Evolutionary conservation across 2,888 invertebrate genomes (phyloP).

Genomic region (Scrobipalpa atriplicella): DNA sequence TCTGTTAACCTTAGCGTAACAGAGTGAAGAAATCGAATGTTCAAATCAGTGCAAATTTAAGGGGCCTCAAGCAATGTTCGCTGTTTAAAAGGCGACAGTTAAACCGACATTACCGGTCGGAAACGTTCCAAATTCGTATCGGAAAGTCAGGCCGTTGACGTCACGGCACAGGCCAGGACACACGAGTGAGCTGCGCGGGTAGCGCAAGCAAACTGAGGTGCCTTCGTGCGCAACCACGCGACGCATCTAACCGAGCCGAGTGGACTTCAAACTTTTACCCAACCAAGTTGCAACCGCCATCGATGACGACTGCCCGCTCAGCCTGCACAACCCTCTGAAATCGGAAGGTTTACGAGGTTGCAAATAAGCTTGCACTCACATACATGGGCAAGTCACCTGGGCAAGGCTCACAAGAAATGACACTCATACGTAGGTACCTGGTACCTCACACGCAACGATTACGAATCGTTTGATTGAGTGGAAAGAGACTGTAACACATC

Average conservation of each 20-base stretch:
- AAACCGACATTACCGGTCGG: conserved; percentile 73
- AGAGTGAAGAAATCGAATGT: conserved; percentile 71
- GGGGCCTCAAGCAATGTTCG: conserved; percentile 60
- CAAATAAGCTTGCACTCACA: conserved; percentile 71
- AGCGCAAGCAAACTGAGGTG: conserved; percentile 76
- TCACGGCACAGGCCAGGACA: conserved; percentile 46
- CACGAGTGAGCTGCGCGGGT: conserved; percentile 78
- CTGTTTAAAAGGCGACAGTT: conserved; percentile 70
- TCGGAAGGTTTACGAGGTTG: conserved; percentile 66
- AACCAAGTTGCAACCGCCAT: conserved; percentile 60
- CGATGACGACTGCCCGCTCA: conserved; percentile 28
- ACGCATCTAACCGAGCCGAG: conserved; percentile 62
- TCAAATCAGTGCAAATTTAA: conserved; percentile 73
- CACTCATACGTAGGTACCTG: conserved; percentile 50
- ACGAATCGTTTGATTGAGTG: conserved; percentile 53
- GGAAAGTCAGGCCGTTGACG: conserved; percentile 52
- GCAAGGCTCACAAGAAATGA: conserved; percentile 71
- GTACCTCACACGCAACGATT: conserved; percentile 62
- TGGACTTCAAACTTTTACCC: conserved; percentile 79
- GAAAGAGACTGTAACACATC: conserved; percentile 38
- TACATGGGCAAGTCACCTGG: conserved; percentile 74
- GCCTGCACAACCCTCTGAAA: conserved; percentile 50
- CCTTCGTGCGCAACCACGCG: conserved; percentile 64
- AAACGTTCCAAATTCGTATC: conserved; percentile 74
- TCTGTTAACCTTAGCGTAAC: conserved; percentile 70